Evolutionary conservation across 2,888 invertebrate genomes (phyloP).

Genomic region (Philonicus albiceps): DNA sequence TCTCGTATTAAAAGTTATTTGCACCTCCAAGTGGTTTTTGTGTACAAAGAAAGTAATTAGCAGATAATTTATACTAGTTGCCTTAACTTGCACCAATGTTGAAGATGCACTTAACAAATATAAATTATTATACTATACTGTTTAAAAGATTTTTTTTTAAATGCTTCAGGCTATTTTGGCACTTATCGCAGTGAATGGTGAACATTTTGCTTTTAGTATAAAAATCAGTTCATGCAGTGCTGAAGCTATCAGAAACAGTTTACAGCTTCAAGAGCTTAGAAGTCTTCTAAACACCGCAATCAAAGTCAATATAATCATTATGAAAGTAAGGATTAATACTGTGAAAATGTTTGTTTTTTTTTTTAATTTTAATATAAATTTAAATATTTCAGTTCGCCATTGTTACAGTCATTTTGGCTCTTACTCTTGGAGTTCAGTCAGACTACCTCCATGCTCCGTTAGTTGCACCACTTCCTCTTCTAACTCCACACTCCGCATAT

Average conservation of each 20-base stretch:
- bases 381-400: conserved; percentile 54
- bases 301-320: conserved; percentile 40
- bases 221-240: background rate
- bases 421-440: conserved; percentile 59
- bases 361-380: background rate
- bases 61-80: background rate
- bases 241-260: background rate
- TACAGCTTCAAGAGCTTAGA: background rate
- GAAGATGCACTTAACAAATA: background rate
- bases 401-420: conserved; percentile 60
- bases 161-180: background rate
- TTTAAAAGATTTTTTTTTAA: background rate
- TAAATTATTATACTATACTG: background rate
- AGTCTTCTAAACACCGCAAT: background rate
- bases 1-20: background rate
- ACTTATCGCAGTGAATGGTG: background rate
- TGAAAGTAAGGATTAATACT: conserved; percentile 47
- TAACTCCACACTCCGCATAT: background rate
- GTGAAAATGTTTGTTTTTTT: background rate
- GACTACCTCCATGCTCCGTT: conserved; percentile 52
- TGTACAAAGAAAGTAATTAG: background rate
- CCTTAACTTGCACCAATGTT: background rate
- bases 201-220: background rate
- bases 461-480: background rate
- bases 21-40: background rate